These are phyloP conservation scores for Drosophila robusta DNA, from an alignment of 2,888 invertebrate genomes.

Conservation along the genomic window DNA sequence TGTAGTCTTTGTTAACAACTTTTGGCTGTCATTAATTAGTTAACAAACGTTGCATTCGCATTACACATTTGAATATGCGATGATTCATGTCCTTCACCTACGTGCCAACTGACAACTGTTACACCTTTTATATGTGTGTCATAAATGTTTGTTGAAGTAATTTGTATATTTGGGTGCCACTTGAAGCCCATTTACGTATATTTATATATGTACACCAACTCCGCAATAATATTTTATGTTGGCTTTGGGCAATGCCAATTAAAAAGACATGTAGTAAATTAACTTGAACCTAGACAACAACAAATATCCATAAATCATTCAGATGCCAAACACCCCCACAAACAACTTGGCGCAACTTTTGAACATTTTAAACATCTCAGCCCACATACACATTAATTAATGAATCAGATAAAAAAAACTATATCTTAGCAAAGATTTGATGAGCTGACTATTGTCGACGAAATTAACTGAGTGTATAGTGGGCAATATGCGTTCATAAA, in stretches of 20 bases:
- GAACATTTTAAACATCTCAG: conserved; percentile 6
- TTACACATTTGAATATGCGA: background rate
- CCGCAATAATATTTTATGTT: conserved; percentile 12
- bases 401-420: conserved; percentile 23
- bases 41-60: background rate
- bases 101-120: conserved; percentile 42
- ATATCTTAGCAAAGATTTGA: conserved; percentile 8
- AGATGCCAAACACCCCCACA: conserved; percentile 53
- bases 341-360: conserved; percentile 29
- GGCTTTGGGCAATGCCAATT: conserved; percentile 56
- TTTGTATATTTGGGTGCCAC: conserved; percentile 50
- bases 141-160: conserved; percentile 45
- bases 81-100: conserved; percentile 65
- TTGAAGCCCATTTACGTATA: background rate
- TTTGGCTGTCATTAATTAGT: background rate
- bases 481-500: conserved; percentile 24
- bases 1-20: background rate
- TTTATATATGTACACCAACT: conserved; percentile 5
- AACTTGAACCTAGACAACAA: conserved; percentile 40
- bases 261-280: conserved; percentile 48
- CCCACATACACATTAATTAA: conserved; percentile 47
- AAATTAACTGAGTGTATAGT: conserved; percentile 16
- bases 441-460: conserved; percentile 12
- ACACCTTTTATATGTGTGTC: conserved; percentile 47
- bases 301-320: conserved; percentile 46